Evolutionary conservation across 2,888 invertebrate species (phyloP).

Genomic region (Limnephilus auricula): DNA sequence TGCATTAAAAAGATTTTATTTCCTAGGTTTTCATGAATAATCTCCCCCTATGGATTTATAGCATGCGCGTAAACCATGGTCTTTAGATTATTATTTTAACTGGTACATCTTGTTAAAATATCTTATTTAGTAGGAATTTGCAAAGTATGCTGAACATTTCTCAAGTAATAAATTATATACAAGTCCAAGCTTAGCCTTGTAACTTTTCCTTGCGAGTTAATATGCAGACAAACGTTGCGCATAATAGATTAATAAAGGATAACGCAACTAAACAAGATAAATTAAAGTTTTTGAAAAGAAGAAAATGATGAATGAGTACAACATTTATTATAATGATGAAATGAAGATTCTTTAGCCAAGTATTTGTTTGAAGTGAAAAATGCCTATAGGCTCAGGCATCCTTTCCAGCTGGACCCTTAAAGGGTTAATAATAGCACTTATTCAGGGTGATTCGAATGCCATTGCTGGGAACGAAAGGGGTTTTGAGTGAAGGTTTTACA

Average conservation of each 20-base stretch:
- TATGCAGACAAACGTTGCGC: not conserved
- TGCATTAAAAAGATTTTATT: not conserved
- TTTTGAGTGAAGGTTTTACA: slow-evolving; percentile 49
- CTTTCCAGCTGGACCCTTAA: not conserved
- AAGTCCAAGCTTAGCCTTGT: not conserved
- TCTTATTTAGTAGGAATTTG: not conserved
- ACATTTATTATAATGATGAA: not conserved
- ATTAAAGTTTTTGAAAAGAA: not conserved
- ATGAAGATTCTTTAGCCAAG: not conserved
- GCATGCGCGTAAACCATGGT: not conserved
- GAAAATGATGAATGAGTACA: not conserved
- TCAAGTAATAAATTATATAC: not conserved
- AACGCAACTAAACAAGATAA: not conserved
- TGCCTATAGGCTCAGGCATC: not conserved
- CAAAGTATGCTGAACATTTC: not conserved
- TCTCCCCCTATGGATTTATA: not conserved
- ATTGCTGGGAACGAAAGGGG: slow-evolving; percentile 21
- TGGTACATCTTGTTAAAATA: not conserved
- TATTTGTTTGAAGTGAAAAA: slow-evolving; percentile 2
- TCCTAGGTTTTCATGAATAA: not conserved
- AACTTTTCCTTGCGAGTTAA: not conserved
- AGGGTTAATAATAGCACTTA: slow-evolving; percentile 37
- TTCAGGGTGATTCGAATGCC: slow-evolving; percentile 38
- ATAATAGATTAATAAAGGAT: not conserved
- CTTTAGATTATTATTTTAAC: not conserved